Conservation (phyloP, 2,113 vertebrate species). For the Silurus meridionalis region DNA sequence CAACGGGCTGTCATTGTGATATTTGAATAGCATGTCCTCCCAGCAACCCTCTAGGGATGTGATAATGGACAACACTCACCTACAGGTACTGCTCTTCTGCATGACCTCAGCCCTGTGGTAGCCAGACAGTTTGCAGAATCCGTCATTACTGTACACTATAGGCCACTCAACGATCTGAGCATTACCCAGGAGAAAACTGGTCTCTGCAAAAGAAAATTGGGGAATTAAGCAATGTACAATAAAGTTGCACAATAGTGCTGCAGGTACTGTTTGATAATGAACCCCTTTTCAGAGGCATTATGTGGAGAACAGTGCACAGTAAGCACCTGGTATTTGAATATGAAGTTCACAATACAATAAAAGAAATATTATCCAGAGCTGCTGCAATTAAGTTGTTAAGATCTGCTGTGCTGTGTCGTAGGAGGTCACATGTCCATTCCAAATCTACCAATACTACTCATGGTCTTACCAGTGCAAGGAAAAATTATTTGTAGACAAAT, state of each 20-base stretch:
- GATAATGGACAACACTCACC: constrained; percentile 69
- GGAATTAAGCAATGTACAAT: constrained; percentile 11
- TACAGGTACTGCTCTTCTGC: constrained; percentile 98
- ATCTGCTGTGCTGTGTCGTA: not conserved
- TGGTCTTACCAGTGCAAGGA: not conserved
- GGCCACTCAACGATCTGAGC: constrained; percentile 98
- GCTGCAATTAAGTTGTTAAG: not conserved
- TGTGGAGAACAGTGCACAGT: not conserved
- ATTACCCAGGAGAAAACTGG: constrained; percentile 96
- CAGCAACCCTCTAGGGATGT: not conserved
- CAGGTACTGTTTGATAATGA: constrained; percentile 27
- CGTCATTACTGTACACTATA: constrained; percentile 99
- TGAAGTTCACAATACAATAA: constrained; percentile 21
- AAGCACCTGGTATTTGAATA: constrained; percentile 1
- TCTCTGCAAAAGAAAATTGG: constrained; percentile 75
- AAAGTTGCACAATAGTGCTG: not conserved
- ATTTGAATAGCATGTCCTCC: not conserved
- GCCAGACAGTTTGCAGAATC: constrained; percentile 96
- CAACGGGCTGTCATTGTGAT: not conserved
- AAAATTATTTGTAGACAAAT: not conserved
- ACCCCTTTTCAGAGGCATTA: constrained; percentile 11
- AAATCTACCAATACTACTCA: not conserved
- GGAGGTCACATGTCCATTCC: not conserved
- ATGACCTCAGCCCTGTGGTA: constrained; percentile 97
- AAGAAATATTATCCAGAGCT: not conserved